A percentile compares a stretch with the other conserved stretches of the same genome.
These are phyloP conservation scores for Miniopterus natalensis DNA, from an alignment of 2,113 vertebrate genomes.

Conservation along the genomic window DNA sequence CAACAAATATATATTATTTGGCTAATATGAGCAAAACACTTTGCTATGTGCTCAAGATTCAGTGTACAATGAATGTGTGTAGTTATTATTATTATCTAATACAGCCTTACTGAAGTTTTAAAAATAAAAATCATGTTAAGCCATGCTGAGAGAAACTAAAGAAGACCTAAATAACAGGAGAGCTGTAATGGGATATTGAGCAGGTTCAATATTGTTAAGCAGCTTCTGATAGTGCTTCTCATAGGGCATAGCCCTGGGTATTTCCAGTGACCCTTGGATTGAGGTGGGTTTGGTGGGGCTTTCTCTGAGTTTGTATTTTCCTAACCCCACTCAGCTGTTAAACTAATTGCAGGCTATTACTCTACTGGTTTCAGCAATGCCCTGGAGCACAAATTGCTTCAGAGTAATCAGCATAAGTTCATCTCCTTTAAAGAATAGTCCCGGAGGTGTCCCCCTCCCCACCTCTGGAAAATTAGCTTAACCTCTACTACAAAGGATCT, in stretches of 20 bases:
- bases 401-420: not conserved
- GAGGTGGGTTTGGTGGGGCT: not conserved
- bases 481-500: not conserved
- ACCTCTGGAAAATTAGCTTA: not conserved
- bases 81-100: not conserved
- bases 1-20: not conserved
- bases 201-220: not conserved
- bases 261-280: not conserved
- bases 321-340: not conserved
- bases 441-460: not conserved
- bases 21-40: not conserved
- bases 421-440: not conserved
- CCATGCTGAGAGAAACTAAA: not conserved
- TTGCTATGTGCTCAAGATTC: not conserved
- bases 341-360: not conserved
- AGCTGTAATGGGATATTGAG: not conserved
- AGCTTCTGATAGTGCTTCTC: not conserved
- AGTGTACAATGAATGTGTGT: not conserved
- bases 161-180: not conserved
- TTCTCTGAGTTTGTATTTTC: not conserved
- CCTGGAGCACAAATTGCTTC: not conserved
- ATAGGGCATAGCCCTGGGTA: not conserved
- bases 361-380: not conserved
- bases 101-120: not conserved
- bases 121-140: not conserved